A percentile compares a stretch with the other conserved stretches of the same genome.
These are phyloP conservation scores for Oriolus oriolus DNA, from an alignment of 2,113 vertebrate genomes.

Conservation along the genomic window DNA sequence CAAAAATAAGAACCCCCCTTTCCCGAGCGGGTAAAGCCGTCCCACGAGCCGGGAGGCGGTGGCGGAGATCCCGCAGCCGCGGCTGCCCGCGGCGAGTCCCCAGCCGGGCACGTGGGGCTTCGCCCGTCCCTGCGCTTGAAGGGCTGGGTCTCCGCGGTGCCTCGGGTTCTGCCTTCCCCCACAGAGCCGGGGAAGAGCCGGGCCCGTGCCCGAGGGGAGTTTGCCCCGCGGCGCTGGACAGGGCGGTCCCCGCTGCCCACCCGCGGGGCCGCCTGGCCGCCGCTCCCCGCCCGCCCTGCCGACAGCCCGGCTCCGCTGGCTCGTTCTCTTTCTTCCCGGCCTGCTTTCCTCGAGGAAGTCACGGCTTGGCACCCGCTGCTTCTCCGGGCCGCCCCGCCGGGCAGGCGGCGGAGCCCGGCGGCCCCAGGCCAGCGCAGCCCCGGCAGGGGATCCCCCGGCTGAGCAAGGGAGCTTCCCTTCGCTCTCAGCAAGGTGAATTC, in stretches of 20 bases:
- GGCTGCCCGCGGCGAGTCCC: neutral
- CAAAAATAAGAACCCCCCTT: fast-evolving
- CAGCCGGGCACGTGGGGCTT: neutral
- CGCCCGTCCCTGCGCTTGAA: neutral
- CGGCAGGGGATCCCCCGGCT: neutral
- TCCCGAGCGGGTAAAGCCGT: neutral
- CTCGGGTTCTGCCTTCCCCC: neutral
- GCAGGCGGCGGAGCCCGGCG: neutral
- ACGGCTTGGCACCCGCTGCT: neutral
- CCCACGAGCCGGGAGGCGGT: neutral
- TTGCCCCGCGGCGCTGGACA: neutral
- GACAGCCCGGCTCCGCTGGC: neutral
- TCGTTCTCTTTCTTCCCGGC: neutral
- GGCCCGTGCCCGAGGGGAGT: neutral
- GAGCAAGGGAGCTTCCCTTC: neutral
- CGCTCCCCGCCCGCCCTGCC: neutral
- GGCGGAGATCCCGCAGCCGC: neutral
- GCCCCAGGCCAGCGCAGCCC: neutral
- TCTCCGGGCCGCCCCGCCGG: neutral
- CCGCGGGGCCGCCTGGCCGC: neutral
- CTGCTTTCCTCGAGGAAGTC: neutral
- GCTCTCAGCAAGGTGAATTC: neutral
- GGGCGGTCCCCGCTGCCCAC: neutral
- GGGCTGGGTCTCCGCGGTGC: neutral
- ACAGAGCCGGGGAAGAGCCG: neutral